Conservation (phyloP, 2,888 invertebrate genomes). For the Dynastes hyllus region DNA sequence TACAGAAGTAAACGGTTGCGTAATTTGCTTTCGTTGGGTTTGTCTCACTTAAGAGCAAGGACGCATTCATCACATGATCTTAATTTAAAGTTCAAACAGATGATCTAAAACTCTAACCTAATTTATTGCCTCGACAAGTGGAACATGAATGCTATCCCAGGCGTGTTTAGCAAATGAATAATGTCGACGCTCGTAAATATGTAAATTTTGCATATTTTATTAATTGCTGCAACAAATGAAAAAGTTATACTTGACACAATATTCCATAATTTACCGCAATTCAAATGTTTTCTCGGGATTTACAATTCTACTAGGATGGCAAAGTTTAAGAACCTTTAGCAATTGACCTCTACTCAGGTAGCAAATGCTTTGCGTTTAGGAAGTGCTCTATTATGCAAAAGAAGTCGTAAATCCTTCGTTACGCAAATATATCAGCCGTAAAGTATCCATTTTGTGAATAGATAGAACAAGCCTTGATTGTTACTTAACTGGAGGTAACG, state of each 20-base stretch:
- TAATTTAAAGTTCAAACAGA: slow-evolving; percentile 13
- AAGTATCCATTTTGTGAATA: not conserved
- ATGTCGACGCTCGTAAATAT: too few species aligned
- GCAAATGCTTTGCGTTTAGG: not conserved
- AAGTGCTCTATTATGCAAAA: slow-evolving; percentile 2
- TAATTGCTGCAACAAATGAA: too few species aligned
- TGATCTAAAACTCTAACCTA: slow-evolving; percentile 8
- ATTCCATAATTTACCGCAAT: too few species aligned
- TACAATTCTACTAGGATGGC: too few species aligned
- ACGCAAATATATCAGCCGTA: not conserved
- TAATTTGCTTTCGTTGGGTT: not conserved
- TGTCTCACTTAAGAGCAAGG: not conserved
- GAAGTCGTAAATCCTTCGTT: slow-evolving; percentile 21
- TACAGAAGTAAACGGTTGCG: slow-evolving; percentile 30
- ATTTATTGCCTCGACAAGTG: slow-evolving; percentile 2
- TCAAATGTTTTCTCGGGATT: too few species aligned
- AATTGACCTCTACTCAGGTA: not conserved
- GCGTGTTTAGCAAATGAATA: not conserved
- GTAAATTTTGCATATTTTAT: too few species aligned
- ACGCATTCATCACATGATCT: not conserved
- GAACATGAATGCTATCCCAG: not conserved
- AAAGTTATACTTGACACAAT: too few species aligned
- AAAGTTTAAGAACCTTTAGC: too few species aligned
- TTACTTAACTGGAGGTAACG: not conserved
- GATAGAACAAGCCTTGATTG: not conserved